These are phyloP conservation scores for Crotalus viridis DNA, from an alignment of 2,113 vertebrate genomes.

Conservation along the genomic window DNA sequence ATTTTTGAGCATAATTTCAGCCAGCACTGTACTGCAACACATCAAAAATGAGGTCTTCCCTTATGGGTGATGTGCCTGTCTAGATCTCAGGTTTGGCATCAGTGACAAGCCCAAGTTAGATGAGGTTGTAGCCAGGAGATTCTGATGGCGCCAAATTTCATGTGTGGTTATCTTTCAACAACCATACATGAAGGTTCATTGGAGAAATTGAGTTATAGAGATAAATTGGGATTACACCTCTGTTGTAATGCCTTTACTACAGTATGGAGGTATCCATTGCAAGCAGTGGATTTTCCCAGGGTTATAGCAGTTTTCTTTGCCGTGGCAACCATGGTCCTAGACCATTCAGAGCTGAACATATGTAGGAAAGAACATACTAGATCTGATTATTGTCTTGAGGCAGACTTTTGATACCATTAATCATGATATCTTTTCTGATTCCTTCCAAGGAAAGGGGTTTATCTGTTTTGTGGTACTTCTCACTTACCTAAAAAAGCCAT, in stretches of 20 bases:
- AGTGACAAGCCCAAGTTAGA: background rate
- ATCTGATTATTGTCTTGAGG: background rate
- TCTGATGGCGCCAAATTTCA: background rate
- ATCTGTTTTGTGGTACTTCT: background rate
- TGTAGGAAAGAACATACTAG: background rate
- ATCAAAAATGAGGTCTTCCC: background rate
- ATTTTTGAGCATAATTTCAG: background rate
- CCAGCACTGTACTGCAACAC: background rate
- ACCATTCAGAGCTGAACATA: background rate
- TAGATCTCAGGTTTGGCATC: background rate
- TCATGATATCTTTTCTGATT: background rate
- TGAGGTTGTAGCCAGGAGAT: background rate
- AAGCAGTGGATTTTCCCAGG: no score
- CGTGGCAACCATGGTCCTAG: background rate
- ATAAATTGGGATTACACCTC: background rate
- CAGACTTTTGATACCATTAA: background rate
- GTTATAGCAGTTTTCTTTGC: no score
- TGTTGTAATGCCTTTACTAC: no score
- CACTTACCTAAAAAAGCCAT: background rate
- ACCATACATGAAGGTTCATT: background rate
- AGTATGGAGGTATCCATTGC: no score
- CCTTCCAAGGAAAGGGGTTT: background rate
- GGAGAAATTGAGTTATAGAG: background rate
- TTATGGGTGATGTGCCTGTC: background rate
- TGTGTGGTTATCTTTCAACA: background rate